phyloP scores from a whole-genome alignment of 1,140 invertebrate species.

The Diprion similis region DNA sequence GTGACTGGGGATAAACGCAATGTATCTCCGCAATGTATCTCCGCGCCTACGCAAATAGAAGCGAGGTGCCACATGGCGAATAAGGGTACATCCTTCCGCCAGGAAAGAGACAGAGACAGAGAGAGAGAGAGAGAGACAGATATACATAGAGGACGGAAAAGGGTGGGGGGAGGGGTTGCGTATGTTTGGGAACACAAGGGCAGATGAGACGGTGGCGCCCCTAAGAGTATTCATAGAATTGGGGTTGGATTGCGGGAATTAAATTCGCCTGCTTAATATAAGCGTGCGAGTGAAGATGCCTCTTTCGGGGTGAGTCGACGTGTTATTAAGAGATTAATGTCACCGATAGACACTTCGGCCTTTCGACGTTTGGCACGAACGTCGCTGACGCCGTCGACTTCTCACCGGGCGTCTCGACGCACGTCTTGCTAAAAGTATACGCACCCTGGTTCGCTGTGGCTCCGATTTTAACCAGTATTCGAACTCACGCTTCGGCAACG shows the following conservation, averaged over 20 bases:
- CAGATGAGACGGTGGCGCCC: slow-evolving; percentile 10
- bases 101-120: not conserved
- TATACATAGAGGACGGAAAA: not conserved
- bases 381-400: too few species aligned
- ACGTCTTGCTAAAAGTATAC: not conserved
- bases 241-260: slow-evolving; percentile 43
- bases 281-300: slow-evolving; percentile 31
- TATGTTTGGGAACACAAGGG: too few species aligned
- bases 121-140: not conserved
- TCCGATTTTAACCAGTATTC: too few species aligned
- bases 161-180: not conserved
- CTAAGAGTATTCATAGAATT: slow-evolving; percentile 49
- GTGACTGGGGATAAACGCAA: slow-evolving; percentile 25
- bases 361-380: not conserved
- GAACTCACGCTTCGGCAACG: too few species aligned
- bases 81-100: slow-evolving; percentile 39
- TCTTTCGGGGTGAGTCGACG: slow-evolving; percentile 32
- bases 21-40: slow-evolving; percentile 41
- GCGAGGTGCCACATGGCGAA: slow-evolving; percentile 45
- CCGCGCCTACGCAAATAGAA: slow-evolving; percentile 36
- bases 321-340: slow-evolving; percentile 12
- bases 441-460: too few species aligned
- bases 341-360: not conserved
- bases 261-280: slow-evolving; percentile 51
- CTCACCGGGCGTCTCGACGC: not conserved